These are phyloP conservation scores for Yoshiicerus persimilis DNA, from an alignment of 1,140 invertebrate genomes.

Conservation along the genomic window DNA sequence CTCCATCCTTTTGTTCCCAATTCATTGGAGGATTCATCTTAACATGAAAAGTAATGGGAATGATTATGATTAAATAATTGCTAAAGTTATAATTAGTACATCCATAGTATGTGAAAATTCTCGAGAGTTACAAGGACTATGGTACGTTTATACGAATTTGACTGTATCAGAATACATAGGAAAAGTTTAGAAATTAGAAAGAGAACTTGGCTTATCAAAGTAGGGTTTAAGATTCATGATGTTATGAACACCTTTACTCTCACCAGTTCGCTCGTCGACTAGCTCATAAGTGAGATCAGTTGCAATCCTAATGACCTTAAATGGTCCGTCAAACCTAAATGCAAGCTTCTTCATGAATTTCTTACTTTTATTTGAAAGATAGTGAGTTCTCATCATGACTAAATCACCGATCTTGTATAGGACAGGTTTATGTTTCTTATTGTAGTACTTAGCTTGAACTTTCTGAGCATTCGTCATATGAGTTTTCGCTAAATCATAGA, in stretches of 20 bases:
- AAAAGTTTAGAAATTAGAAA: not conserved
- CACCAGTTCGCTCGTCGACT: not conserved
- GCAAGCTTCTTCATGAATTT: not conserved
- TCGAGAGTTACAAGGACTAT: not conserved
- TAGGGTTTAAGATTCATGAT: not conserved
- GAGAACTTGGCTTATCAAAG: not conserved
- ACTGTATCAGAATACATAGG: not conserved
- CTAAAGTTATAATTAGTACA: not conserved
- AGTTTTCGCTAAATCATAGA: not conserved
- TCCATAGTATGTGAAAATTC: not conserved
- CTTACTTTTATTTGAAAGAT: not conserved
- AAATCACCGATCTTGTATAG: not conserved
- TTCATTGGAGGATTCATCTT: not conserved
- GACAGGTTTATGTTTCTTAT: not conserved
- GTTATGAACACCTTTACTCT: not conserved
- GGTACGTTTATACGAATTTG: not conserved
- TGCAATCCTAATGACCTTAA: not conserved
- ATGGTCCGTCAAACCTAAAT: not conserved
- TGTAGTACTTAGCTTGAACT: not conserved
- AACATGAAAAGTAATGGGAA: not conserved
- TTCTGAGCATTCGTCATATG: not conserved
- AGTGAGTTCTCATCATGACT: not conserved
- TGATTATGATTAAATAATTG: not conserved
- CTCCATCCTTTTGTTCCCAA: not conserved
- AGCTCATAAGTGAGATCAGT: not conserved